Evolutionary conservation across 2,888 invertebrate genomes (phyloP).

Genomic region (Dolomedes plantarius): DNA sequence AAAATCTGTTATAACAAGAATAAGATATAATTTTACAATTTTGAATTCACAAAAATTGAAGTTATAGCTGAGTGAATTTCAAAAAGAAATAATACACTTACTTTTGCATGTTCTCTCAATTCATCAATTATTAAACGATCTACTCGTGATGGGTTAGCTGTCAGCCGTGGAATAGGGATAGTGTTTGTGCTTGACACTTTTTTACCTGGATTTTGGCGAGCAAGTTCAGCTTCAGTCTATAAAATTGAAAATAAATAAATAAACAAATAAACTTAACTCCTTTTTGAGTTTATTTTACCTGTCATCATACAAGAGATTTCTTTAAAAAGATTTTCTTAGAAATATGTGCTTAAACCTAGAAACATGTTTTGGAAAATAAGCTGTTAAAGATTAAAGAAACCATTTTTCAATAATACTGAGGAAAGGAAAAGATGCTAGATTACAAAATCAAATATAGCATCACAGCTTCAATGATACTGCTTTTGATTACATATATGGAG

Average conservation of each 20-base stretch:
- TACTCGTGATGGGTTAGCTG: slow-evolving; percentile 86
- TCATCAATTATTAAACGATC: slow-evolving; percentile 88
- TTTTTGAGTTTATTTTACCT: background rate
- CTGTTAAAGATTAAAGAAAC: too few relatives aligned
- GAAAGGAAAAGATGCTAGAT: too few relatives aligned
- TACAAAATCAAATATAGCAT: too few relatives aligned
- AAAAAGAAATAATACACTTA: too few relatives aligned
- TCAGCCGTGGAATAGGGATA: slow-evolving; percentile 85
- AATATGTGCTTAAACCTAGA: background rate
- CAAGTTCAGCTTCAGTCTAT: slow-evolving; percentile 84
- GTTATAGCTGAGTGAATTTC: too few relatives aligned
- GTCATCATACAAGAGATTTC: background rate
- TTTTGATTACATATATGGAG: too few relatives aligned
- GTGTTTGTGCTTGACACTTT: slow-evolving; percentile 87
- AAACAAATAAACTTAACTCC: background rate
- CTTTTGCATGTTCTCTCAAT: slow-evolving; percentile 84
- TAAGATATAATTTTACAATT: too few relatives aligned
- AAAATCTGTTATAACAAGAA: too few relatives aligned
- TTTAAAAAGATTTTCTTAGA: background rate
- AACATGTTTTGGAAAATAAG: too few relatives aligned
- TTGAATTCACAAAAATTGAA: too few relatives aligned
- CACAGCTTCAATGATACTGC: too few relatives aligned
- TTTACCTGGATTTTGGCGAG: slow-evolving; percentile 86
- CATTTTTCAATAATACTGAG: too few relatives aligned
- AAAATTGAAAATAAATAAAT: slow-evolving; percentile 31